These are phyloP conservation scores for Heloderma charlesbogerti DNA, from an alignment of 2,113 vertebrate species.

Conservation along the genomic window DNA sequence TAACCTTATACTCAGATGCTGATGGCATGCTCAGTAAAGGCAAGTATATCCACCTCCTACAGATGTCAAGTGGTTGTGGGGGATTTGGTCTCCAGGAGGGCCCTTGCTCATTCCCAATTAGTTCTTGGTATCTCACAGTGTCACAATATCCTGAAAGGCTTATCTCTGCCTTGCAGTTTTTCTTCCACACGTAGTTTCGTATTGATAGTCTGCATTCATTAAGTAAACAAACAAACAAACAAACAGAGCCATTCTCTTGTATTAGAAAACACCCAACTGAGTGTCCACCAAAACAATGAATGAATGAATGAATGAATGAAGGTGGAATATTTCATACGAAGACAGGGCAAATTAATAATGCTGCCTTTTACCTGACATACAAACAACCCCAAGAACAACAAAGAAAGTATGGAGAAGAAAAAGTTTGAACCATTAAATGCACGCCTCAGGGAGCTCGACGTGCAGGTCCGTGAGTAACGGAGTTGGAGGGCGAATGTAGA, in stretches of 20 bases:
- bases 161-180: constrained; percentile 19
- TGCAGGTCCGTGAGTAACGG: constrained; percentile 6
- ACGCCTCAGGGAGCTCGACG: not conserved
- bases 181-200: not conserved
- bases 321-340: constrained; percentile 4
- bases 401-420: not conserved
- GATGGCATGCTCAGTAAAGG: not conserved
- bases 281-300: not conserved
- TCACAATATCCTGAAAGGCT: not conserved
- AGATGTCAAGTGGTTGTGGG: not conserved
- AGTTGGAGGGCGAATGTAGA: not conserved
- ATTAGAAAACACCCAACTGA: constrained; percentile 8
- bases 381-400: constrained; percentile 16
- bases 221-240: not conserved
- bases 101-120: not conserved
- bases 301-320: constrained; percentile 1
- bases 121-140: not conserved
- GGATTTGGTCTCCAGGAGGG: not conserved
- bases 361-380: not conserved
- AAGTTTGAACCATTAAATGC: constrained; percentile 33
- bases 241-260: not conserved
- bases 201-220: constrained; percentile 8
- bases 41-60: not conserved
- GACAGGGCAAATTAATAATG: constrained; percentile 7
- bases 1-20: not conserved